Base-by-base conservation (phyloP, 2,797 vertebrate genomes). In the Eulemur coronatus region DNA sequence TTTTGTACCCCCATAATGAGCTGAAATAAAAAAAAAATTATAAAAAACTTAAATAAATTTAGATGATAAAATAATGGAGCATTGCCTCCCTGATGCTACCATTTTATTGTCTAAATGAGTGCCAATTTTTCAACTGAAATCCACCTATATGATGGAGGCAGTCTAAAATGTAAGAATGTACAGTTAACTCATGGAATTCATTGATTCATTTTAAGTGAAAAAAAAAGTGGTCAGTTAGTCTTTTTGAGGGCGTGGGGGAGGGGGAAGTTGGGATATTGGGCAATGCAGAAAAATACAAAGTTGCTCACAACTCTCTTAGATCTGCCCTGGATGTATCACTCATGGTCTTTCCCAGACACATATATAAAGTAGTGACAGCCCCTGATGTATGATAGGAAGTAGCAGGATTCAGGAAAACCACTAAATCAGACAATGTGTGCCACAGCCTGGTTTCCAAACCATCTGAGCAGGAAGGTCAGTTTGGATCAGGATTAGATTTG, bases 251-350 rank as follows among this genome's bases (percentile, higher is more conserved):
- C 67, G 1, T 9, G 2, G 18, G 2, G n/a, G 13, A 15, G 33
- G 2, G 14, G 10, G 1, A 7, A 12, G 24, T 89, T 12, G 67
- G 28, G 38, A 48, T 70, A 59, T 38, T 61, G 24, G 30, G 22
- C 9, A 89, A 69, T 35, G n/a, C n/a, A 20, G 22, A 79, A 94
- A 95, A 84, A 94, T 59, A 41, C 46, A 52, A 96, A 88, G 76
- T 59, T 67, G 11, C 18, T 86, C n/a, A 85, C 20, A 15, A 46
- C 15, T 76, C 3, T 89, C 67, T 85, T 61, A 70, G 7, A 89
- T 46, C 33, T 30, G 43, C n/a, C 28, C 26, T 63, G 22, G 24
- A 73, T 84, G 15, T 20, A 33, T 57, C 55, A 33, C 7, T 72
- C 7, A 18, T 4, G 1, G 26, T 80, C 43, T 73, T 43, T 89